phyloP scores from a whole-genome alignment of 1,140 invertebrate species.

The Apolygus lucorum region DNA sequence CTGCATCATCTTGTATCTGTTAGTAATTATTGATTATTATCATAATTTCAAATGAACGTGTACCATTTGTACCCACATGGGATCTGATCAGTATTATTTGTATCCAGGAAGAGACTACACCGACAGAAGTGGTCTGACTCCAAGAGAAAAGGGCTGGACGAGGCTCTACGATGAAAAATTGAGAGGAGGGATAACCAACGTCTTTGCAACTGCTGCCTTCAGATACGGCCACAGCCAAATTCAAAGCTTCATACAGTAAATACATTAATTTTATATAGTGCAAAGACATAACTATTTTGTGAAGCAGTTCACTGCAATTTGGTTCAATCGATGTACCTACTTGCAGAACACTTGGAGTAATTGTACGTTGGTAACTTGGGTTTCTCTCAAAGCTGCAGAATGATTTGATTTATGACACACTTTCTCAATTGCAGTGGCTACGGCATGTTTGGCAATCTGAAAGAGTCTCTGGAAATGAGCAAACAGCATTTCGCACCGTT shows the following conservation, averaged over 20 bases:
- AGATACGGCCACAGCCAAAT: slow-evolving; percentile 54
- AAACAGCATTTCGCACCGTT: slow-evolving; percentile 45
- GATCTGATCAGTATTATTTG: too few relatives aligned
- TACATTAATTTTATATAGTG: slow-evolving; percentile 21
- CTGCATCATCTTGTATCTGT: too few relatives aligned
- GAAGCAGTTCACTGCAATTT: too few relatives aligned
- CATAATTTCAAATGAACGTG: too few relatives aligned
- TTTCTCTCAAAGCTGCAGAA: neutral
- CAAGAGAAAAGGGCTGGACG: slow-evolving; percentile 42
- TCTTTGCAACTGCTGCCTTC: slow-evolving; percentile 54
- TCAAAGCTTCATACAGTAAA: slow-evolving; percentile 43
- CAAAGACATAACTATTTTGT: too few relatives aligned
- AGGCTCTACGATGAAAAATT: slow-evolving; percentile 47
- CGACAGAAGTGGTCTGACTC: slow-evolving; percentile 40
- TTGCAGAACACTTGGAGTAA: too few relatives aligned
- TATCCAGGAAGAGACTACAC: slow-evolving; percentile 40
- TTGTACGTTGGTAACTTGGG: too few relatives aligned
- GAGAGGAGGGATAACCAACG: slow-evolving; percentile 52
- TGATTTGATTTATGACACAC: neutral
- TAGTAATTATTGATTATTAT: too few relatives aligned
- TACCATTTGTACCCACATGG: too few relatives aligned
- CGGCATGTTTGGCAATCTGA: slow-evolving; percentile 41
- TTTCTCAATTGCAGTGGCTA: slow-evolving; percentile 37
- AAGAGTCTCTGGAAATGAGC: slow-evolving; percentile 47
- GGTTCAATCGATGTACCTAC: too few relatives aligned